These are phyloP conservation scores for Tenebrosternarchus preto DNA, from an alignment of 2,113 vertebrate species.

Conservation along the genomic window DNA sequence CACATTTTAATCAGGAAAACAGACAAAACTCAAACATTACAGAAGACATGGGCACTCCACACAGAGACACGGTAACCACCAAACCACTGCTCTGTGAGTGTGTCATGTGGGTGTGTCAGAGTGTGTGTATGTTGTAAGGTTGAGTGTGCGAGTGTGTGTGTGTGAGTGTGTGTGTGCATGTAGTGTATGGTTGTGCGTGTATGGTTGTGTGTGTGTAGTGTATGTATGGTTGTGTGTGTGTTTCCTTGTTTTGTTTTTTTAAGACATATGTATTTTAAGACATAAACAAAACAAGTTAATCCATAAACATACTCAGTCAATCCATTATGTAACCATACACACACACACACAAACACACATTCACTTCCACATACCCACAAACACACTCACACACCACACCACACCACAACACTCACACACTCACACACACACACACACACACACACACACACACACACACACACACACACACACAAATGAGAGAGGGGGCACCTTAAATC, in stretches of 20 bases:
- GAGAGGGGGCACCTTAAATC: slow-evolving; percentile 78
- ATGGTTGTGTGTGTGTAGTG: background rate
- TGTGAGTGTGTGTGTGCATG: slow-evolving; percentile 15
- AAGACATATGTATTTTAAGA: too few species aligned
- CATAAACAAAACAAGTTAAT: too few species aligned
- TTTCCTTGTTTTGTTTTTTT: too few species aligned
- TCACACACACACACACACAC: background rate
- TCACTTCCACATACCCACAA: background rate
- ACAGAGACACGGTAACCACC: too few species aligned
- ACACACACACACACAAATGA: background rate
- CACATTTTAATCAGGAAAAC: too few species aligned
- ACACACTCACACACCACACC: background rate
- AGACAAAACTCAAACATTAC: too few species aligned
- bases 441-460: background rate
- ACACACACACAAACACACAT: background rate
- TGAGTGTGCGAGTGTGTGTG: background rate
- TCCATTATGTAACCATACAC: too few species aligned
- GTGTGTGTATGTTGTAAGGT: too few species aligned
- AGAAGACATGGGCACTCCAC: too few species aligned
- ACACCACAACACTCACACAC: background rate
- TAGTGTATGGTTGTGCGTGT: background rate
- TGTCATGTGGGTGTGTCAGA: too few species aligned
- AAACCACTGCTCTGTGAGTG: too few species aligned
- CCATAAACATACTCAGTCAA: slow-evolving; percentile 32
- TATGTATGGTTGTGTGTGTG: background rate